Evolutionary conservation across 2,113 vertebrate genomes (phyloP).

Genomic region (Lipophrys pholis): DNA sequence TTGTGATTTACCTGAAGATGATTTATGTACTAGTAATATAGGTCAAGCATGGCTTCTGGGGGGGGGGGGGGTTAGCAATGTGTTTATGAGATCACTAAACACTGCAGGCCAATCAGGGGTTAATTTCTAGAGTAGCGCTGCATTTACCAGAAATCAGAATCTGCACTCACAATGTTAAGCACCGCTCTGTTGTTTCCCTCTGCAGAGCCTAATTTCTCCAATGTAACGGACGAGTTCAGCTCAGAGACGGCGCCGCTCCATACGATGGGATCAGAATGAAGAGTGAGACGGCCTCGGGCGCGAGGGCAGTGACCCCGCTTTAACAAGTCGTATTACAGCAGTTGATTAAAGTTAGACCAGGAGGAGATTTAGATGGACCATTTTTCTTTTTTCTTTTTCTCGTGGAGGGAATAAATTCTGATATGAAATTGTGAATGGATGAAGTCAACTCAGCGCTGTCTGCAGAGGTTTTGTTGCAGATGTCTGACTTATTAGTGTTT

Average conservation of each 20-base stretch:
- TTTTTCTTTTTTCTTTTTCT: constrained; percentile 14
- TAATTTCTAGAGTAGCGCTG: constrained; percentile 25
- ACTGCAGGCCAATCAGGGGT: constrained; percentile 30
- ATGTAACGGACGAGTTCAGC: constrained; percentile 18
- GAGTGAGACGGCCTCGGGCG: constrained; percentile 45
- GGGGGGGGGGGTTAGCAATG: constrained; percentile 43
- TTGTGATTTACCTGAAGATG: too few relatives aligned
- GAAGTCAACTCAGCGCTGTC: too few relatives aligned
- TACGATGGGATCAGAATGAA: constrained; percentile 55
- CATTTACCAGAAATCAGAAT: constrained; percentile 29
- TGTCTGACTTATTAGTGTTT: too few relatives aligned
- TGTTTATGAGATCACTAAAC: constrained; percentile 25
- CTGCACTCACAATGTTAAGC: constrained; percentile 14
- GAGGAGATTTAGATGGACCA: constrained; percentile 37
- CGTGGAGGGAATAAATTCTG: too few relatives aligned
- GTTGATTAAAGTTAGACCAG: constrained; percentile 54
- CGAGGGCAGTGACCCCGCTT: constrained; percentile 24
- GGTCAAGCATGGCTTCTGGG: too few relatives aligned
- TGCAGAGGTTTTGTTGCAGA: too few relatives aligned
- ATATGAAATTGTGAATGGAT: too few relatives aligned
- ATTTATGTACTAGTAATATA: constrained; percentile 22
- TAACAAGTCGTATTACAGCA: constrained; percentile 47
- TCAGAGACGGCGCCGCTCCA: constrained; percentile 46
- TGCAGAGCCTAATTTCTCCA: constrained; percentile 16
- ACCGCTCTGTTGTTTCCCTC: constrained; percentile 13